Conservation (phyloP, 2,888 invertebrate species). For the Autographa gamma region DNA sequence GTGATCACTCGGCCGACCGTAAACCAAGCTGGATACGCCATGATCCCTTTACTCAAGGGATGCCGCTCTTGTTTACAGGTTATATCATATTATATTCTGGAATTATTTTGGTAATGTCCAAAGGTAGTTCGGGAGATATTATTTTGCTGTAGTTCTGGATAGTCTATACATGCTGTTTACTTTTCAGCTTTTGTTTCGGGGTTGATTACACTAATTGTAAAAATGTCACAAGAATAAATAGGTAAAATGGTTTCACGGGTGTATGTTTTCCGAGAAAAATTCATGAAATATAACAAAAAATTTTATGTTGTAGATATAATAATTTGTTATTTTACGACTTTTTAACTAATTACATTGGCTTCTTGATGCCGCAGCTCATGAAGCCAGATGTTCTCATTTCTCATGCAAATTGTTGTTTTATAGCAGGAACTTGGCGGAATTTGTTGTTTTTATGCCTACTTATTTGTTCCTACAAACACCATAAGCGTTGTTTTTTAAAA, state of each 20-base stretch:
- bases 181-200: too few relatives aligned
- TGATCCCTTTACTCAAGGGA: slow-evolving; percentile 7
- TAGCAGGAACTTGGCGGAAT: slow-evolving; percentile 68
- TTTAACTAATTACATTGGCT: slow-evolving; percentile 67
- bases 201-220: too few relatives aligned
- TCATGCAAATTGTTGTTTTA: slow-evolving; percentile 81
- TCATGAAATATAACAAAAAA: not conserved
- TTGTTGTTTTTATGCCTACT: slow-evolving; percentile 65
- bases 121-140: too few relatives aligned
- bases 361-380: slow-evolving; percentile 63
- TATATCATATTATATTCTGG: not conserved
- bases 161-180: too few relatives aligned
- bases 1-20: not conserved
- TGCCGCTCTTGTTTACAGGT: not conserved
- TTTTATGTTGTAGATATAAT: slow-evolving; percentile 25
- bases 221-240: too few relatives aligned
- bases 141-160: too few relatives aligned
- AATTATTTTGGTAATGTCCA: not conserved
- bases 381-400: slow-evolving; percentile 76
- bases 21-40: not conserved
- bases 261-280: too few relatives aligned
- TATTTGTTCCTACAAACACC: slow-evolving; percentile 54
- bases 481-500: slow-evolving; percentile 36
- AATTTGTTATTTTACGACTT: slow-evolving; percentile 61
- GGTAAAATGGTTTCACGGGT: too few relatives aligned